A percentile compares a stretch with the other conserved stretches of the same genome.
phyloP scores from a whole-genome alignment of 1,140 invertebrate genomes.

The Tigriopus japonicus region DNA sequence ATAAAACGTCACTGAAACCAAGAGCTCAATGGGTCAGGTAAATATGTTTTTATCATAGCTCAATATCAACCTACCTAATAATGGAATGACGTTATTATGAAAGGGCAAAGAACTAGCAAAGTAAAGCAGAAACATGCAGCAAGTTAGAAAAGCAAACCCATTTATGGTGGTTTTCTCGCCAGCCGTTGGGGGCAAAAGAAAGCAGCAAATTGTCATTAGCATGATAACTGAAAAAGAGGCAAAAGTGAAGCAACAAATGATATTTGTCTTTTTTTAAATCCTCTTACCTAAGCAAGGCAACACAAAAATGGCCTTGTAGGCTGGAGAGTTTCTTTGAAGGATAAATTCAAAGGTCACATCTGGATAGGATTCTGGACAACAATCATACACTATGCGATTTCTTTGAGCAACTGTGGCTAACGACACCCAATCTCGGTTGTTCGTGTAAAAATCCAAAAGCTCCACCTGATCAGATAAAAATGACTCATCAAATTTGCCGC shows the following conservation, averaged over 20 bases:
- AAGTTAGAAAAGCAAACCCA: neutral
- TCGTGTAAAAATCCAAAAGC: slow-evolving; percentile 3
- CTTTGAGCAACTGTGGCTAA: slow-evolving; percentile 1
- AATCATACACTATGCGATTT: slow-evolving; percentile 3
- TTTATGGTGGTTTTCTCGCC: neutral
- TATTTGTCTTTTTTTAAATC: neutral
- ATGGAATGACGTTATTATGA: neutral
- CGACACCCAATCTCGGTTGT: slow-evolving; percentile 14
- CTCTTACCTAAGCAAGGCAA: slow-evolving; percentile 4
- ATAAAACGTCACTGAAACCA: neutral
- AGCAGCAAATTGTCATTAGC: slow-evolving; percentile 7
- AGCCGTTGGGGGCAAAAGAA: neutral
- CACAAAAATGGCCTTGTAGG: neutral
- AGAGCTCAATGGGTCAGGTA: too few species aligned
- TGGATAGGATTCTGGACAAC: slow-evolving; percentile 12
- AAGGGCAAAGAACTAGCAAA: slow-evolving; percentile 7
- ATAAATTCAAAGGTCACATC: slow-evolving; percentile 9
- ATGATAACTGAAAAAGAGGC: neutral
- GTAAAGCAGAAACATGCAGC: neutral
- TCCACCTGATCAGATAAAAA: slow-evolving; percentile 1
- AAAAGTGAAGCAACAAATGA: neutral
- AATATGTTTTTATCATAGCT: too few species aligned
- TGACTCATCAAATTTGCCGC: neutral
- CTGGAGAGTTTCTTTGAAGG: neutral
- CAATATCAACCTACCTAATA: neutral